These are phyloP conservation scores for Eilema griseolum DNA, from an alignment of 2,888 invertebrate species.

Conservation along the genomic window DNA sequence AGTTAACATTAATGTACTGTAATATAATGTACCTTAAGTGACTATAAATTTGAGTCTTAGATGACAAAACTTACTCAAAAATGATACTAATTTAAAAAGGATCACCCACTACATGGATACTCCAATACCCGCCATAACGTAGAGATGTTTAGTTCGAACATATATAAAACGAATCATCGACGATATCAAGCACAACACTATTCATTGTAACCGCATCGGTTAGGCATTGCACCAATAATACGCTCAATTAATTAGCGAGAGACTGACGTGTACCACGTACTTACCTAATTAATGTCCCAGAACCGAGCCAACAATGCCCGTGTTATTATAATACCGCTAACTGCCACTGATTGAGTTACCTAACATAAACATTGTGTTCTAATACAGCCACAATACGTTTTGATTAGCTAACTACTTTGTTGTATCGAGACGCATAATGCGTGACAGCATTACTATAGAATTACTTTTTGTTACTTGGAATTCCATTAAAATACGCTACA, in stretches of 20 bases:
- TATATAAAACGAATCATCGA: constrained; percentile 1
- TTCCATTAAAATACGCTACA: background rate
- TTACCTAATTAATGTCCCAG: constrained; percentile 82
- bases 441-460: constrained; percentile 34
- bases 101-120: background rate
- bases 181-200: constrained; percentile 33
- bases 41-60: background rate
- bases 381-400: constrained; percentile 52
- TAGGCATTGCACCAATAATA: constrained; percentile 77
- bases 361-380: constrained; percentile 61
- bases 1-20: too few relatives aligned
- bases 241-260: constrained; percentile 80
- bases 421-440: constrained; percentile 37
- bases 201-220: constrained; percentile 66
- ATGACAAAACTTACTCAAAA: background rate
- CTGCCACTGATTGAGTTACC: constrained; percentile 71
- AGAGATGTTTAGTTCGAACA: background rate
- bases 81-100: background rate
- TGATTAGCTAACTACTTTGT: constrained; percentile 45
- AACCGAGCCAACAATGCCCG: constrained; percentile 68
- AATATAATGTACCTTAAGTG: too few relatives aligned
- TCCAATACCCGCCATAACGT: background rate
- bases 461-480: constrained; percentile 17
- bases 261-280: constrained; percentile 76
- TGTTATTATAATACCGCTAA: constrained; percentile 72